phyloP scores from a whole-genome alignment of 2,113 vertebrate species.

The Anhinga anhinga region DNA sequence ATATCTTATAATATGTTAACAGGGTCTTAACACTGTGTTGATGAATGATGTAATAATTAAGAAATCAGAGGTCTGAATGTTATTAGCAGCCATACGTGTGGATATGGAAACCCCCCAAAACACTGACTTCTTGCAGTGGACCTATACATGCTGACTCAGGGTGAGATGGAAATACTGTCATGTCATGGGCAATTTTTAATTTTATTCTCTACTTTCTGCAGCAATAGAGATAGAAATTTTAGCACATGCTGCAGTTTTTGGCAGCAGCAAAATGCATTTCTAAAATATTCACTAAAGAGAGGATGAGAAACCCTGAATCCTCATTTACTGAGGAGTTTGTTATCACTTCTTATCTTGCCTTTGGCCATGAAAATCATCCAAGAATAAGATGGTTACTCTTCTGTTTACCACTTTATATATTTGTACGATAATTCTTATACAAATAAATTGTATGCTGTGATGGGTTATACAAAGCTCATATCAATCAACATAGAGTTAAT shows the following conservation, averaged over 20 bases:
- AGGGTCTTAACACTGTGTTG: background rate
- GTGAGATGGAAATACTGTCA: background rate
- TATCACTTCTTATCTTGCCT: background rate
- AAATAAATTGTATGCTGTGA: background rate
- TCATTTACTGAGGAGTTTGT: background rate
- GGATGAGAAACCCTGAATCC: background rate
- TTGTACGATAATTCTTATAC: background rate
- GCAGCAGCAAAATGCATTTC: background rate
- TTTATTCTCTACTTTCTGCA: background rate
- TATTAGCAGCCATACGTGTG: background rate
- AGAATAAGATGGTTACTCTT: background rate
- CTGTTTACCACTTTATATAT: background rate
- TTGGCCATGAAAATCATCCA: background rate
- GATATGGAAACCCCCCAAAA: background rate
- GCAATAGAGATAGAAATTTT: background rate
- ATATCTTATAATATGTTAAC: constrained; percentile 41
- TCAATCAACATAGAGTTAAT: background rate
- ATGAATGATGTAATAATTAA: constrained; percentile 41
- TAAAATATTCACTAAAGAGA: constrained; percentile 22
- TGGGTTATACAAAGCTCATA: background rate
- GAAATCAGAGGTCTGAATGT: constrained; percentile 29
- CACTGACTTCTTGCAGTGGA: background rate
- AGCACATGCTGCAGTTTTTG: background rate
- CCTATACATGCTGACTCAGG: background rate
- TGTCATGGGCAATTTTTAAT: background rate